These are phyloP conservation scores for Drosophila ficusphila DNA, from an alignment of 1,140 invertebrate genomes.

Conservation along the genomic window DNA sequence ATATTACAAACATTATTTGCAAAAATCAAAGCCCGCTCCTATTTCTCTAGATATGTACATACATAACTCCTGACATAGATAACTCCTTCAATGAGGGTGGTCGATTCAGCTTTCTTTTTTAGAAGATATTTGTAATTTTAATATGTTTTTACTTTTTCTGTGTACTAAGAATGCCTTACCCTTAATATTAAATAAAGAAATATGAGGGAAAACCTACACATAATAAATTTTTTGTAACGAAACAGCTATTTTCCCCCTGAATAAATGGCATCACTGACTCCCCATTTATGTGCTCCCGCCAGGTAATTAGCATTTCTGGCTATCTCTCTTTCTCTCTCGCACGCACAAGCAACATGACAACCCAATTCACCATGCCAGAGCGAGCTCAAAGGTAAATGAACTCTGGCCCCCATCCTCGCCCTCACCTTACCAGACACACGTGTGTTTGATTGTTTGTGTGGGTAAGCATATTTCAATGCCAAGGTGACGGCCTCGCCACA, in stretches of 20 bases:
- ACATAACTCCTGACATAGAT: too few relatives aligned
- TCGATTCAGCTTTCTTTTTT: too few relatives aligned
- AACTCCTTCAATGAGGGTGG: too few relatives aligned
- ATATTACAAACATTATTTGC: too few relatives aligned
- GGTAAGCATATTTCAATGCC: slow-evolving; percentile 64
- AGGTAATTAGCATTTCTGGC: slow-evolving; percentile 44
- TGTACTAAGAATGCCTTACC: too few relatives aligned
- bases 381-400: slow-evolving; percentile 66
- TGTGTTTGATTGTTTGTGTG: slow-evolving; percentile 16
- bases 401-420: slow-evolving; percentile 19
- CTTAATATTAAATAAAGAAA: too few relatives aligned
- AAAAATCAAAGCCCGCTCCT: too few relatives aligned
- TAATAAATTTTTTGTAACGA: too few relatives aligned
- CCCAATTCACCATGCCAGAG: slow-evolving; percentile 58
- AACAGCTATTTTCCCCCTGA: neutral
- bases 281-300: neutral
- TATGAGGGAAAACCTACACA: too few relatives aligned
- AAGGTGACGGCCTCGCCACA: slow-evolving; percentile 55
- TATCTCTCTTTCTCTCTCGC: slow-evolving; percentile 29
- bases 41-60: too few relatives aligned
- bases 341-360: slow-evolving; percentile 45
- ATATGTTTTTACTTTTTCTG: too few relatives aligned
- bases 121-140: too few relatives aligned
- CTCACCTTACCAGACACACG: neutral
- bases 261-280: neutral